Evolutionary conservation across 2,797 vertebrate species (phyloP), one percentile per base, ranked within the genome.

Genomic region (Enteromius unitaeniatus): DNA sequence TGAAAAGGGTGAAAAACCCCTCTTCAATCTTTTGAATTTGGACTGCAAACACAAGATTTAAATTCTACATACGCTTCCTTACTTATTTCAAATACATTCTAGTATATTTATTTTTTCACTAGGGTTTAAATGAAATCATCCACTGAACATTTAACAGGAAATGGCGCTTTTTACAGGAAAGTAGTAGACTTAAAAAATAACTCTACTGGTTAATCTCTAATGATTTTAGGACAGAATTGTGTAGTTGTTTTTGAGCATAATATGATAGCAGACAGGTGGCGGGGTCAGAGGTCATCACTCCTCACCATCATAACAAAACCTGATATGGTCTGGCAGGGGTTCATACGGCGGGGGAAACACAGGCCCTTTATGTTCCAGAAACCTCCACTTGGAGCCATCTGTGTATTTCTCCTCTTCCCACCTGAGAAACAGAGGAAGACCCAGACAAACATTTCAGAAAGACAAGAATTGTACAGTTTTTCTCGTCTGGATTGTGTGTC

Each of bases 291-390:
- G 62, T 3, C 74, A 75, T 1, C 23, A 6, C 34, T 37, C 89
- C 96, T 95, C 93, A 99, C 98, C 97, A 92, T 99, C 97, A 89
- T 98, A 99, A 91, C 95, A 97, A 94, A 99, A 99, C 89, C 95
- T 96, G 91, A 99, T 96, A 82, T 95, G 90, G 90, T 93, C 95
- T 78, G 98, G 96, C 89, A 99, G 91, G 89, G 98, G 96, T 9
- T 99, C 97, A 81, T 99, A 99, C 0, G 96, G 96, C 1, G 97
- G 96, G 58, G 98, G 98, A 93, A 99, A 98, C 74, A 99, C 97
- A 37, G 97, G 97, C 79, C 97, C 97, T 92, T 97, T 97, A 89
- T 99, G 97, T 91, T 99, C 97, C 89, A 99, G 94, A 90, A 99
- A 99, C 87, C 96, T 97, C 97, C 97, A 99, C 77, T 99, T 99